These are phyloP conservation scores for Drosophila asahinai DNA, from an alignment of 1,140 invertebrate genomes.

Conservation along the genomic window DNA sequence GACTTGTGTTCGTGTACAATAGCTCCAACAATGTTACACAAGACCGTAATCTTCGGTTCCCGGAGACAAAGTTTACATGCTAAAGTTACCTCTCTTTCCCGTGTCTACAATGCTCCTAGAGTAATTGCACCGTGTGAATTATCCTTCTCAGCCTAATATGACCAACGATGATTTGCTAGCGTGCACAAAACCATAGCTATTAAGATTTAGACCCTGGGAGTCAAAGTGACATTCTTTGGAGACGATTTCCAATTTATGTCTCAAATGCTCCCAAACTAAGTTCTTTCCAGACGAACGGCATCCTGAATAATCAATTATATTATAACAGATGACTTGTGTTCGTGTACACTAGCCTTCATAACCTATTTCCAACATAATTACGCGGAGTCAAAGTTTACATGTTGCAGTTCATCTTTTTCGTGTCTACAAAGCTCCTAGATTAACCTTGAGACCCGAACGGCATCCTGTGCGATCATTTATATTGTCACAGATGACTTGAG, in stretches of 20 bases:
- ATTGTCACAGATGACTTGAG: conserved; percentile 45
- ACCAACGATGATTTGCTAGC: conserved; percentile 13
- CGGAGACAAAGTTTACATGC: conserved; percentile 40
- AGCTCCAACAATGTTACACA: no score
- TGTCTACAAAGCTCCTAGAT: conserved; percentile 51
- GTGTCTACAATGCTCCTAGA: conserved; percentile 28
- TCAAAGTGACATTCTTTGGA: conserved; percentile 43
- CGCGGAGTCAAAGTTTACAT: conserved; percentile 23
- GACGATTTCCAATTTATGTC: conserved; percentile 18
- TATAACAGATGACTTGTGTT: conserved; percentile 63
- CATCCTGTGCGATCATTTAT: conserved; percentile 37
- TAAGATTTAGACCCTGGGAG: conserved; percentile 5
- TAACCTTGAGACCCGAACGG: conserved; percentile 27
- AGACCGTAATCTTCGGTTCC: no score
- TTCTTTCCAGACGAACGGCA: conserved; percentile 40
- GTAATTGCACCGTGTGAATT: not conserved
- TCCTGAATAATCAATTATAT: conserved; percentile 51
- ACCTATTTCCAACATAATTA: not conserved
- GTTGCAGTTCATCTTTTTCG: conserved; percentile 1
- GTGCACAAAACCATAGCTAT: not conserved
- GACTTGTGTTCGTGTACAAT: conserved; percentile 61
- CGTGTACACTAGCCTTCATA: conserved; percentile 18
- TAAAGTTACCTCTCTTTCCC: not conserved
- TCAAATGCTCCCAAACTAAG: conserved; percentile 48
- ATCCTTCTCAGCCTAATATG: conserved; percentile 17